A percentile compares a stretch with the other conserved stretches of the same genome.
These are phyloP conservation scores for Lagodon rhomboides DNA, from an alignment of 2,797 vertebrate genomes.

Conservation along the genomic window DNA sequence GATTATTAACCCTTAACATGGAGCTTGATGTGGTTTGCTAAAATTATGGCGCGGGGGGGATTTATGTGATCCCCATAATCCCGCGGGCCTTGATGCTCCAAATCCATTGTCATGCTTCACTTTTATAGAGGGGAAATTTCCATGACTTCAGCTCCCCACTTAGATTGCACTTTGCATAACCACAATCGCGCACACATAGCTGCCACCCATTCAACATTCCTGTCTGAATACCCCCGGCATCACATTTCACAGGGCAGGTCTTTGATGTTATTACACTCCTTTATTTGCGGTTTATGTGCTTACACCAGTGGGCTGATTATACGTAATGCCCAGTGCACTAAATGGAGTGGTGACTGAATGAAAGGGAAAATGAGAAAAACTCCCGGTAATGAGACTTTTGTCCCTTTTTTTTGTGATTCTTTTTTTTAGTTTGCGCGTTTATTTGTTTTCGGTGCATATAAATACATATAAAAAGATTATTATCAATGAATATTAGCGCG, in stretches of 20 bases:
- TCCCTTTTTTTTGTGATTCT: constrained; percentile 26
- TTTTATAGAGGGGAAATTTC: constrained; percentile 83
- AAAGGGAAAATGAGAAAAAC: constrained; percentile 42
- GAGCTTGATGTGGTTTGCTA: constrained; percentile 81
- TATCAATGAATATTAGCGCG: constrained; percentile 52
- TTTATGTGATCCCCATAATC: constrained; percentile 85
- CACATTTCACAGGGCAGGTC: constrained; percentile 73
- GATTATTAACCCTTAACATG: constrained; percentile 86
- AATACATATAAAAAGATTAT: constrained; percentile 23
- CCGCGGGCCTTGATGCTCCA: constrained; percentile 82
- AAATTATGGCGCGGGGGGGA: constrained; percentile 73
- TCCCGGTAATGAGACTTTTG: constrained; percentile 49
- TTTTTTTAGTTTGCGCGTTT: not conserved
- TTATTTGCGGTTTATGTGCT: constrained; percentile 74
- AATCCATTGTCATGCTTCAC: constrained; percentile 87
- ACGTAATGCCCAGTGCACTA: constrained; percentile 55
- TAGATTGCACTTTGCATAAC: constrained; percentile 79
- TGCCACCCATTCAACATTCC: constrained; percentile 78
- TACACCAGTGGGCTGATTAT: constrained; percentile 66
- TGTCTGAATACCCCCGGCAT: constrained; percentile 73
- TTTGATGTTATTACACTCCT: constrained; percentile 79
- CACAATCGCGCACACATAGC: constrained; percentile 63
- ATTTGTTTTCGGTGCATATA: constrained; percentile 16
- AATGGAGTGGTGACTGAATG: constrained; percentile 43
- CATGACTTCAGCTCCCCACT: constrained; percentile 84